Conservation (phyloP, 2,797 vertebrate genomes). For the Pipistrellus pipistrellus region DNA sequence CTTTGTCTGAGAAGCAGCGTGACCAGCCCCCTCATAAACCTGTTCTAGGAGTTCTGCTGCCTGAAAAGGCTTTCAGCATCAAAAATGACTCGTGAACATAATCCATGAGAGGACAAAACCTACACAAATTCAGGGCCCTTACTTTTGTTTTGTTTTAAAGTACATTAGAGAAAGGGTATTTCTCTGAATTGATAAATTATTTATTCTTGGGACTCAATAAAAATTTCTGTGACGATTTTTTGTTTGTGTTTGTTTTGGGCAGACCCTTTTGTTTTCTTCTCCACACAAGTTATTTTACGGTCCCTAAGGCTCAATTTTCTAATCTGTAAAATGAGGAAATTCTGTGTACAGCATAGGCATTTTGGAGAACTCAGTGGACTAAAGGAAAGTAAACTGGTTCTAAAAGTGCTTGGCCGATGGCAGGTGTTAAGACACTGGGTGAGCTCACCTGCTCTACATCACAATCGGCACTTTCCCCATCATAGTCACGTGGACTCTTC, state of each 20-base stretch:
- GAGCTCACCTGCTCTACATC: neutral
- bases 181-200: neutral
- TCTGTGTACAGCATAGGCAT: neutral
- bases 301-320: neutral
- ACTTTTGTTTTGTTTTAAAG: constrained; percentile 3
- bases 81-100: neutral
- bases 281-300: neutral
- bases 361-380: neutral
- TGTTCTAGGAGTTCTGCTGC: neutral
- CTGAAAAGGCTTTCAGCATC: neutral
- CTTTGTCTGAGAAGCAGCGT: neutral
- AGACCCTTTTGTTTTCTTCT: neutral
- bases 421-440: neutral
- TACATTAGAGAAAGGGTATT: neutral
- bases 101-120: neutral
- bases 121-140: neutral
- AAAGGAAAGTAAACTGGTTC: neutral
- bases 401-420: neutral
- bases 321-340: constrained; percentile 9
- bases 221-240: neutral
- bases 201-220: neutral
- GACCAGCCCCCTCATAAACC: neutral
- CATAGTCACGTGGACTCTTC: neutral
- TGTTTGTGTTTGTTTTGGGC: neutral
- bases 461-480: neutral